Base-by-base conservation (phyloP, 1,140 invertebrate genomes). In the Drosophila navojoa region DNA sequence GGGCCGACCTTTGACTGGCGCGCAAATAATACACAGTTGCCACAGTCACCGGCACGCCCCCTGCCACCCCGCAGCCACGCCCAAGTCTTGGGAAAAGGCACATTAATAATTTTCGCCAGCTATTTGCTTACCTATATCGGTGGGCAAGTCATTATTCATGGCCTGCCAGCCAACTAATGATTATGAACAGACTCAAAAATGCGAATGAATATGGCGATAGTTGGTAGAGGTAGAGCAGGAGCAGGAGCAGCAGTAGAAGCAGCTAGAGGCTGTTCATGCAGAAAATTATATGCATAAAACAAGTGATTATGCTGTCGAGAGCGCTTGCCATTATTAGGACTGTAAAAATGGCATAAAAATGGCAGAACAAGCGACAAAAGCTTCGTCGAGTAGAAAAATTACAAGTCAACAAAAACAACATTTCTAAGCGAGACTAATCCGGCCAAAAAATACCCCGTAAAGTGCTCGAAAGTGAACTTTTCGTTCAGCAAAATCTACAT, bases 211-310 rank as follows among this genome's bases (percentile, higher is more conserved):
- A 38, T 29, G 19, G 57, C 10, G 5, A 38, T 66, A 7, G 38
- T 27, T 55, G 19, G 25, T 25, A 22, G 15, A 22, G 47, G n/a
- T n/a, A n/a, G n/a, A 11, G 13, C 19, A 22, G 19, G 2, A 11
- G 38, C 10, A 40, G 10, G 5, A 11, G 38, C 0, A 40, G 38
- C 38, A 11, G 38, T 7, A 40, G 7, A 2, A 6, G 4, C 42
- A 45, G 15, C 55, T 71, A 66, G 60, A 59, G 73, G 60, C 81
- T 77, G 76, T 86, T 86, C 86, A 90, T 90, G 86, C 81, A 81
- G 81, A 90, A 90, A 90, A 90, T 90, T 90, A 90, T 90, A 90
- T 85, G 76, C 86, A 90, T 90, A 90, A 90, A 90, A 63, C 79
- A 79, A 72, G 71, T 90, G 86, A 90, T 90, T 90, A 90, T 90